phyloP scores from a whole-genome alignment of 2,888 invertebrate genomes.

The Drosophila meridionalis region DNA sequence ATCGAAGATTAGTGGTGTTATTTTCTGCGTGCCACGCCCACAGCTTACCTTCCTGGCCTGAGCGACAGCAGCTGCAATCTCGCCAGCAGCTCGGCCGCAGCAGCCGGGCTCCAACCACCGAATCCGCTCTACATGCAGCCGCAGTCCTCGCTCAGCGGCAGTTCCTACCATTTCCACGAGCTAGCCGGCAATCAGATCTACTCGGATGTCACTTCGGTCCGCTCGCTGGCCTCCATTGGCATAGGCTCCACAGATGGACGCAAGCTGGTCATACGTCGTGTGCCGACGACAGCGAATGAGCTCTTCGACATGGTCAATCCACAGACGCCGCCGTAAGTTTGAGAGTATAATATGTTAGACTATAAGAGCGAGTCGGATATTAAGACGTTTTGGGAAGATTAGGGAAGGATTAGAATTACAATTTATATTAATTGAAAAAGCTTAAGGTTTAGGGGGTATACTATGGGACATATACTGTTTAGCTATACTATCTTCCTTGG shows the following conservation, averaged over 20 bases:
- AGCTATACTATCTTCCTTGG: too few relatives aligned
- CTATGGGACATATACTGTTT: background rate
- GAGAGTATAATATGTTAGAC: background rate
- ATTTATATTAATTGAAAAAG: background rate
- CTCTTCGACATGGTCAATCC: conserved; percentile 94
- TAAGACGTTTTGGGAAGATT: background rate
- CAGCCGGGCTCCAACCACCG: conserved; percentile 57
- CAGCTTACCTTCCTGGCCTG: conserved; percentile 78
- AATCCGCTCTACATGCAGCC: conserved; percentile 84
- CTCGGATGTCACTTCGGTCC: conserved; percentile 90
- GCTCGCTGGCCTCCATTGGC: conserved; percentile 93
- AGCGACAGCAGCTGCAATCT: conserved; percentile 63
- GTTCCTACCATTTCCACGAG: conserved; percentile 88
- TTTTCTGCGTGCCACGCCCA: background rate
- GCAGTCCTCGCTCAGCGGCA: conserved; percentile 85
- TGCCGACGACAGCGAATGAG: conserved; percentile 94
- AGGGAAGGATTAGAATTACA: background rate
- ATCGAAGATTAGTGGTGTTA: too few relatives aligned
- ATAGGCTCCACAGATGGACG: conserved; percentile 95
- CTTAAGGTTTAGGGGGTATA: background rate
- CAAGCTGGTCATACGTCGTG: conserved; percentile 92
- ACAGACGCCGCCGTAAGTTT: conserved; percentile 89
- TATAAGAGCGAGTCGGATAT: background rate
- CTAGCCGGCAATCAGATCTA: conserved; percentile 86
- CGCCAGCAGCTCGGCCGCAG: conserved; percentile 85